Evolutionary conservation across 2,797 vertebrate genomes (phyloP), one percentile per base, ranked within the genome.

Genomic region (Poecilia gillii): DNA sequence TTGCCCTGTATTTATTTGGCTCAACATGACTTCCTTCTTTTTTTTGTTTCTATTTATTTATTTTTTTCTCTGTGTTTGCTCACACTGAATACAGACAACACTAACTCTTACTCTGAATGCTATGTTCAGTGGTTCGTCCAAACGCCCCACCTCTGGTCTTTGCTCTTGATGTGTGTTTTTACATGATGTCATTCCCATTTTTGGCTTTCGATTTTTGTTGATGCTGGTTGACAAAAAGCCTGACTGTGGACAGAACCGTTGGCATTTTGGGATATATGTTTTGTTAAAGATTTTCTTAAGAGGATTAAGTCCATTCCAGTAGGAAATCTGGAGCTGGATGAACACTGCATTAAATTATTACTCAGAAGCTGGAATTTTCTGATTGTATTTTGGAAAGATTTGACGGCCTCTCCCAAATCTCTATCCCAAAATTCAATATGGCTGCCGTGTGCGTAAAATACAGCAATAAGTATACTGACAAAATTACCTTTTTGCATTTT

Each of bases 51-150:
- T 25, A 41, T 79, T 85, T 33, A 33, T 33, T 33, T 33, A 33
- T 33, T 91, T 46, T 82, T 85, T 78, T 85, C 72, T 90, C 73
- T 94, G 86, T 94, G 89, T 92, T 92, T 93, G 94, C 95, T 95
- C 94, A 93, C 92, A 95, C 95, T 96, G 95, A 95, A 96, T 94
- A 95, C 95, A 96, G 95, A 95, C 95, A 96, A 95, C 94, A 91
- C 92, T 96, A 95, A 96, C 95, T 91, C 94, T 93, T 92, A 92
- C 88, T 92, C 91, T 90, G 91, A 94, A 90, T 91, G 77, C 85
- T 79, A 89, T 86, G 89, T 94, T 93, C 90, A 93, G 89, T 90
- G 85, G 73, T 88, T 80, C 79, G 80, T 87, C 88, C 74, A 83
- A 70, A 79, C 83, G 87, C 11, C 89, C 51, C 51, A 53, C 51